Evolutionary conservation across 2,113 vertebrate species (phyloP), one percentile per base, ranked within the genome.

Genomic region (Diadophis punctatus): DNA sequence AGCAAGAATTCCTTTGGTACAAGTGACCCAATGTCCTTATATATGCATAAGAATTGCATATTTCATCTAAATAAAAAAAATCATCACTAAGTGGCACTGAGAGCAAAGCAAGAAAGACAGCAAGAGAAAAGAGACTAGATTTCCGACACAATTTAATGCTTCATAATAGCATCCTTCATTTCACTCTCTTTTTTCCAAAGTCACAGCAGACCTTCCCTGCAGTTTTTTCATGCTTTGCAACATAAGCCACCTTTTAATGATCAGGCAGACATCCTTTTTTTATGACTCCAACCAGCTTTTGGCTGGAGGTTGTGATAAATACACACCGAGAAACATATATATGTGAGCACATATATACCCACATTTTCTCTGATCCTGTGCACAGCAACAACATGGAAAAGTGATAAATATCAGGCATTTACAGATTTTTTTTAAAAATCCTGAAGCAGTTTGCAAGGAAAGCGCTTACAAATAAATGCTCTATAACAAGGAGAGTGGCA

Each of bases 191-290:
- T 90, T 51, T 12, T 8, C 10, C 18, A 58, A 23, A 39, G 9
- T 87, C 20, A 51, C 27, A 63, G 12, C 23, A 87, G 12, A 16
- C 6, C 30, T 27, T 18, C 55, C 18, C 43, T 63, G 30, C 46
- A 91, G 27, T 39, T 43, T 91, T 91, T 91, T 87, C 85, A 91
- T 68, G 30, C 85, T 63, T 5, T 87, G 48, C 46, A 53, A 68
- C 12, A 39, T 87, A 58, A 60, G 25, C 34, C 55, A 22, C 20
- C 4, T 74, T 84, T 18, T 34, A 53, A 90, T 51, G n/a, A 90
- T 86, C 43, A 49, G 48, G 2, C 27, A 48, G 23, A 56, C 7
- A 46, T 43, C 30, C 0, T 51, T 11, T 85, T 89, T 60, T 63
- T 27, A 58, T 11, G 55, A 30, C 14, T 10, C 23, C 39, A 85